A percentile compares a stretch with the other conserved stretches of the same genome.
Conservation (phyloP, 2,888 invertebrate species). For the Trichacis sp. region DNA sequence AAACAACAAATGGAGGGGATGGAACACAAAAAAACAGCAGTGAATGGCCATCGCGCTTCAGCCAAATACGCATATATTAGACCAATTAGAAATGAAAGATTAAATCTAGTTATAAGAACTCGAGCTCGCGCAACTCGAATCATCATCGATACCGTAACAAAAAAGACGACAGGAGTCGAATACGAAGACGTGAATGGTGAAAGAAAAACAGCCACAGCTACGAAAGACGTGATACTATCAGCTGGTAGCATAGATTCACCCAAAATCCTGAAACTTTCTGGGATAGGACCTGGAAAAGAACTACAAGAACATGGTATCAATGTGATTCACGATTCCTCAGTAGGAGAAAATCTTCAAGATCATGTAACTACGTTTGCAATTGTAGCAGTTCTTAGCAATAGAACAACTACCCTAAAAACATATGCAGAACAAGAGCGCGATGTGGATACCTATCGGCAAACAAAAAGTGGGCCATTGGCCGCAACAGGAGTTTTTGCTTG, state of each 20-base stretch:
- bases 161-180: constrained; percentile 68
- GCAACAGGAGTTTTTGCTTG: constrained; percentile 71
- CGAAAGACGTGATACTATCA: constrained; percentile 70
- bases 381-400: constrained; percentile 57
- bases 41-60: constrained; percentile 77
- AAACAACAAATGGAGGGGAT: constrained; percentile 74
- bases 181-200: constrained; percentile 62
- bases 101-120: constrained; percentile 66
- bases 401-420: constrained; percentile 52
- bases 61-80: no score
- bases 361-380: constrained; percentile 69
- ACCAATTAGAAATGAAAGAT: constrained; percentile 73
- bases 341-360: constrained; percentile 72
- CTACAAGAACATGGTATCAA: constrained; percentile 64
- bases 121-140: constrained; percentile 71
- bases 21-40: no score
- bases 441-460: constrained; percentile 70
- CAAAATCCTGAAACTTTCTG: no score
- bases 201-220: constrained; percentile 59
- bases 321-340: constrained; percentile 66
- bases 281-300: no score
- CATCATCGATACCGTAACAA: constrained; percentile 69
- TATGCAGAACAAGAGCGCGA: constrained; percentile 57
- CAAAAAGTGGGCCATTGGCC: constrained; percentile 70
- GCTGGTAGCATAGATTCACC: constrained; percentile 71